Conservation (phyloP, 2,113 vertebrate genomes). For the Seriola dumerili region DNA sequence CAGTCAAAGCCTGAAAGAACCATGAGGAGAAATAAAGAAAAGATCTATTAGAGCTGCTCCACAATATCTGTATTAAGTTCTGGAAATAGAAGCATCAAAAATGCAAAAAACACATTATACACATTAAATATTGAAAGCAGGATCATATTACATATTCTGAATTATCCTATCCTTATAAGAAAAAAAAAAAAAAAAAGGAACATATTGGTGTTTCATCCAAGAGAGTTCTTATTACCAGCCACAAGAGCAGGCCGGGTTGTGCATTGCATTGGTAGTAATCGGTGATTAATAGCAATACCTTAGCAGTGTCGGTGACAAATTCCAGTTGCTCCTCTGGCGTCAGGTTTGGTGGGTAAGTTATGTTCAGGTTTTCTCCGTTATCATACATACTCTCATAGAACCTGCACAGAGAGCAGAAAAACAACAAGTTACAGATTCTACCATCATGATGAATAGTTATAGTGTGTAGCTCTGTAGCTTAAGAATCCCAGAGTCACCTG, state of each 20-base stretch:
- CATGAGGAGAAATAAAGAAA: background rate
- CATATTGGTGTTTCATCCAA: no score
- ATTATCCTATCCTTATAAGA: no score
- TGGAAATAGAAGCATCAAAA: no score
- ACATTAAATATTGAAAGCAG: background rate
- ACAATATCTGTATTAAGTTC: background rate
- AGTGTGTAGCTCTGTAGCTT: background rate
- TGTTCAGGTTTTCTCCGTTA: conserved; percentile 85
- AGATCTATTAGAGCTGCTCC: background rate
- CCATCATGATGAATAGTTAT: no score
- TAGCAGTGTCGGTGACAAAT: conserved; percentile 86
- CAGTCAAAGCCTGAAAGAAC: conserved; percentile 85
- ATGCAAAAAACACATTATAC: no score
- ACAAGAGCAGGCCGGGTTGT: no score
- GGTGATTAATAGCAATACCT: conserved; percentile 78
- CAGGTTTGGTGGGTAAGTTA: conserved; percentile 86
- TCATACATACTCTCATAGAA: conserved; percentile 95
- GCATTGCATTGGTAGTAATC: no score
- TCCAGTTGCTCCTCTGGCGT: conserved; percentile 89
- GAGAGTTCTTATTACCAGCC: no score
- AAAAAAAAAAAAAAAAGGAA: no score
- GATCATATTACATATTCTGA: no score
- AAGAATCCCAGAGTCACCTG: conserved; percentile 74
- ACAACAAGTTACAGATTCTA: rapidly evolving
- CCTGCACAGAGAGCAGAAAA: conserved; percentile 75